Evolutionary conservation across 2,888 invertebrate genomes (phyloP).

Genomic region (Spisula subtruncata): DNA sequence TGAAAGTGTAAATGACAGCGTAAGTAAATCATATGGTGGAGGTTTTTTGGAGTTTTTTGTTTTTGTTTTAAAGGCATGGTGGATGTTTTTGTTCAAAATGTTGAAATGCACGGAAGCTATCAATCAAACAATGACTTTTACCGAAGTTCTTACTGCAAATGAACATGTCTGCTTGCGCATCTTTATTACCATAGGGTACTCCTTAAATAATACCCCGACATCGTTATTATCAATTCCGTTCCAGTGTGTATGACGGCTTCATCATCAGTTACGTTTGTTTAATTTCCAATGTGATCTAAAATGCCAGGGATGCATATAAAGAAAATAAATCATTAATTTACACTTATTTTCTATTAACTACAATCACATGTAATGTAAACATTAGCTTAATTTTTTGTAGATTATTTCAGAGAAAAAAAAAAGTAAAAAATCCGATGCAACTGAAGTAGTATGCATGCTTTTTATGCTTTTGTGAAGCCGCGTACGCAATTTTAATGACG

Average conservation of each 20-base stretch:
- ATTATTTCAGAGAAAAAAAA: neutral
- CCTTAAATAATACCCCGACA: neutral
- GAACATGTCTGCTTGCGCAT: neutral
- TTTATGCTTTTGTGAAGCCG: neutral
- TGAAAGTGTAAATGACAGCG: neutral
- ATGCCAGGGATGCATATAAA: slow-evolving; percentile 5
- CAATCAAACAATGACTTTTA: slow-evolving; percentile 11
- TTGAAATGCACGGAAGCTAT: neutral
- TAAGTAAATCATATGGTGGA: neutral
- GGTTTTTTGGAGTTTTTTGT: too few species aligned
- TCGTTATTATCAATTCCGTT: neutral
- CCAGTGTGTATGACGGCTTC: neutral
- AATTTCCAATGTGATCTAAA: neutral
- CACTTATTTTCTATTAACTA: slow-evolving; percentile 3
- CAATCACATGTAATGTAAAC: slow-evolving; percentile 14
- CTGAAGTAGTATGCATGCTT: neutral
- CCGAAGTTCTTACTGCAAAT: neutral
- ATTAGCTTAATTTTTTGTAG: neutral
- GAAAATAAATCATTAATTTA: slow-evolving; percentile 21
- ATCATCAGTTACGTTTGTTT: slow-evolving; percentile 1
- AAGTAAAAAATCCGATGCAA: neutral
- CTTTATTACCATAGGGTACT: neutral
- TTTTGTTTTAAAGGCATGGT: neutral
- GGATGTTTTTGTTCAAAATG: neutral
- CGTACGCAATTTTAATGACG: neutral